These are phyloP conservation scores for Cercopithecus diana DNA, from an alignment of 2,797 vertebrate species.

Conservation along the genomic window DNA sequence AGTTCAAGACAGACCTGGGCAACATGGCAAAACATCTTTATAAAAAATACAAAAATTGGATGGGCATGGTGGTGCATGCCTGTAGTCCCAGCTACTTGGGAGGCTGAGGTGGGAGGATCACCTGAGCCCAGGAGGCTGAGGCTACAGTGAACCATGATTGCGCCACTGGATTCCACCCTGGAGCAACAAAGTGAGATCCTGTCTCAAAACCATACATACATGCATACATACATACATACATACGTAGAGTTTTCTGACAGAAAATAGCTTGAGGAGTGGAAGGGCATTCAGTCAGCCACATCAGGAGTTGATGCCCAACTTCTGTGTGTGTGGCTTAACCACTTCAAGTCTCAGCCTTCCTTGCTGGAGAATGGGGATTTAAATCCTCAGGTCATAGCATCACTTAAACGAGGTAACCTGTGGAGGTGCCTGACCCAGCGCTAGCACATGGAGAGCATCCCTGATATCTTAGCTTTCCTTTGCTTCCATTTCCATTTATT, in stretches of 20 bases:
- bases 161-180: background rate
- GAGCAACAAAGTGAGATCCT: background rate
- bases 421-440: background rate
- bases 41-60: no score
- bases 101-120: no score
- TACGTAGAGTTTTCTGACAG: background rate
- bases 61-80: no score
- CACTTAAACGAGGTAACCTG: background rate
- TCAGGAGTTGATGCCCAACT: rapidly evolving
- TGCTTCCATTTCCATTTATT: background rate
- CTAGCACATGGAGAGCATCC: rapidly evolving
- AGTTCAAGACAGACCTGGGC: no score
- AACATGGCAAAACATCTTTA: no score
- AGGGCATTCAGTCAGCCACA: no score
- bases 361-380: background rate
- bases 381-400: background rate
- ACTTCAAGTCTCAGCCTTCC: background rate
- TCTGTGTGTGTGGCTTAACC: background rate
- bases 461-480: background rate
- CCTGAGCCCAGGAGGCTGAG: background rate
- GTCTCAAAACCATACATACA: background rate
- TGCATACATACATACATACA: no score
- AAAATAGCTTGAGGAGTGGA: background rate
- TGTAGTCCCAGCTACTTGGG: no score
- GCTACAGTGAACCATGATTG: background rate